Conservation (phyloP, 35 echinoderm and acorn worm genomes). For the Diadema setosum region DNA sequence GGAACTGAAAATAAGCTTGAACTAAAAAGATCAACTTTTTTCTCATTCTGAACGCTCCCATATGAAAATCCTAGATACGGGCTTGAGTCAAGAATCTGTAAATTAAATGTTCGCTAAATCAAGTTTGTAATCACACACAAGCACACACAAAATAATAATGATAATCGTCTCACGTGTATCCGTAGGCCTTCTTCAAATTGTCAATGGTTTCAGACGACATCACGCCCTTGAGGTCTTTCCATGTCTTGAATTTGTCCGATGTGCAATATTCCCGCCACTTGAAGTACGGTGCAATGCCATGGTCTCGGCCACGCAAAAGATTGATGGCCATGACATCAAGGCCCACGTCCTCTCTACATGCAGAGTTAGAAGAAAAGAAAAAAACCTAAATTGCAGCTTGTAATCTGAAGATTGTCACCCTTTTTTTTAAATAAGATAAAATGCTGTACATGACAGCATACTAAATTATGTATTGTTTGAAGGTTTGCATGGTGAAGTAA, state of each 20-base stretch:
- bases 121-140: not conserved
- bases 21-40: too few species aligned
- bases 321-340: slow-evolving; percentile 74
- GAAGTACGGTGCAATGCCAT: slow-evolving; percentile 58
- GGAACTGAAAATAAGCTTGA: not conserved
- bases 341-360: not conserved
- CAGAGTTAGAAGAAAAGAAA: too few species aligned
- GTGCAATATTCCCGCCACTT: slow-evolving; percentile 15
- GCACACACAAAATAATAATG: not conserved
- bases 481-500: too few species aligned
- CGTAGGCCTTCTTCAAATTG: not conserved
- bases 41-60: too few species aligned
- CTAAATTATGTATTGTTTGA: too few species aligned
- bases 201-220: not conserved
- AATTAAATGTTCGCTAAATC: not conserved
- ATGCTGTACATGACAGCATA: too few species aligned
- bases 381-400: too few species aligned
- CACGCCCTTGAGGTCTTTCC: not conserved
- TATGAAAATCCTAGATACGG: not conserved
- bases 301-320: slow-evolving; percentile 81
- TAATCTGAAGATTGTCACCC: too few species aligned
- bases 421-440: too few species aligned
- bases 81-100: too few species aligned
- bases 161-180: not conserved
- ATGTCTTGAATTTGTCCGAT: not conserved